Evolutionary conservation across 1,140 invertebrate genomes (phyloP).

Genomic region (Sinonovacula constricta): DNA sequence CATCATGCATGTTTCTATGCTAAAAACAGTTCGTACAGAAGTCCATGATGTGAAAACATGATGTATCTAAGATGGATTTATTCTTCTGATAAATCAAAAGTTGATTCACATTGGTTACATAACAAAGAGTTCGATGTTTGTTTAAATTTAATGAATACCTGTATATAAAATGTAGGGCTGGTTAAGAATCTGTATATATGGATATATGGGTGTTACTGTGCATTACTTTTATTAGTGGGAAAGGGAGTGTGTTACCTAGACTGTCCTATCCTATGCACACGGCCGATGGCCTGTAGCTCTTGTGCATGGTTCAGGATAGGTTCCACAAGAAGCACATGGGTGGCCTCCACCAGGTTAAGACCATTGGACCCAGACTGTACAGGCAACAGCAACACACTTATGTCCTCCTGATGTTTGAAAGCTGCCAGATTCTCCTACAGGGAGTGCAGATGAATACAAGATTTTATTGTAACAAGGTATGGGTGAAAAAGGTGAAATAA

Average conservation of each 20-base stretch:
- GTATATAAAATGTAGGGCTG: background rate
- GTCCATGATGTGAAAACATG: no score
- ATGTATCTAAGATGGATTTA: no score
- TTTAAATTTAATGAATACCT: background rate
- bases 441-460: no score
- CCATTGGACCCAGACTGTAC: conserved; percentile 86
- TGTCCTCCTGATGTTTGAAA: conserved; percentile 74
- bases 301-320: conserved; percentile 87
- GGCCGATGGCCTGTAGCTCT: conserved; percentile 88
- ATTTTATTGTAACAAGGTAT: no score
- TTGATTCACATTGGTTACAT: background rate
- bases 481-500: no score
- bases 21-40: no score
- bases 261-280: conserved; percentile 90
- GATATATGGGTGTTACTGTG: background rate
- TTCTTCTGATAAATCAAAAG: no score
- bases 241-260: conserved; percentile 80
- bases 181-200: background rate
- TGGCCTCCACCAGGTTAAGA: conserved; percentile 89
- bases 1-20: no score
- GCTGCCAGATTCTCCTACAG: conserved; percentile 73
- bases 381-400: conserved; percentile 85
- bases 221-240: background rate
- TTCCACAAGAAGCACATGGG: conserved; percentile 88
- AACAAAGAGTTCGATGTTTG: background rate